These are phyloP conservation scores for Sminthurides aquaticus DNA, from an alignment of 2,888 invertebrate species.

Conservation along the genomic window DNA sequence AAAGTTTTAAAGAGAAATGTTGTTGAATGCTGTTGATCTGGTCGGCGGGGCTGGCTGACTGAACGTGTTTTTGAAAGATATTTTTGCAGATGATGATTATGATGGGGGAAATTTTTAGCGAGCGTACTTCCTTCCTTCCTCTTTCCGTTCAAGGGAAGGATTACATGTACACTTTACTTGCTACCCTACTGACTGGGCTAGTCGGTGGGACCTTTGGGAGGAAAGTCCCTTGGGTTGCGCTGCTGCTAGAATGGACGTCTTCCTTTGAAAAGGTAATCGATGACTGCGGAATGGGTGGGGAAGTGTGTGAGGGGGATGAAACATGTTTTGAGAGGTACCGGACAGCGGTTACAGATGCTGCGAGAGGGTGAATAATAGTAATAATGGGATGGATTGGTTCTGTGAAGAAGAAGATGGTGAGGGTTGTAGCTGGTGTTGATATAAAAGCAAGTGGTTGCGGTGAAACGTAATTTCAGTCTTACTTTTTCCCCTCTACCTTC, in stretches of 20 bases:
- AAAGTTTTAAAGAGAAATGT: background rate
- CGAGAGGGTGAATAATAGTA: too few relatives aligned
- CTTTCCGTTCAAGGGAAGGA: background rate
- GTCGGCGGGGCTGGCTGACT: background rate
- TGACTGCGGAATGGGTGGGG: too few relatives aligned
- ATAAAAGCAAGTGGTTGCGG: slow-evolving; percentile 31
- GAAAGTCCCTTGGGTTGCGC: too few relatives aligned
- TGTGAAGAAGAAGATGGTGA: background rate
- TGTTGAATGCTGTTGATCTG: background rate
- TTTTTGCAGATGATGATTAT: background rate
- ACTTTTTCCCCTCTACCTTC: slow-evolving; percentile 10
- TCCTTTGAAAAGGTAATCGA: too few relatives aligned
- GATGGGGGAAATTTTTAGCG: too few relatives aligned
- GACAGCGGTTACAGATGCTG: too few relatives aligned
- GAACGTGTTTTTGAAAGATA: background rate
- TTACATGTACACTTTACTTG: background rate
- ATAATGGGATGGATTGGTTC: too few relatives aligned
- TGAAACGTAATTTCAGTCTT: slow-evolving; percentile 26
- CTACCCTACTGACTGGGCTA: background rate
- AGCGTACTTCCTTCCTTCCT: background rate
- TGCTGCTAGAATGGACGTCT: too few relatives aligned
- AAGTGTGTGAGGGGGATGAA: background rate
- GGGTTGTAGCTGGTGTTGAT: slow-evolving; percentile 14
- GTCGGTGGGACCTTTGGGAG: too few relatives aligned
- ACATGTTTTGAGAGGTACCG: background rate